These are phyloP conservation scores for Eristalinus sepulchralis DNA, from an alignment of 2,888 invertebrate genomes.

Conservation along the genomic window DNA sequence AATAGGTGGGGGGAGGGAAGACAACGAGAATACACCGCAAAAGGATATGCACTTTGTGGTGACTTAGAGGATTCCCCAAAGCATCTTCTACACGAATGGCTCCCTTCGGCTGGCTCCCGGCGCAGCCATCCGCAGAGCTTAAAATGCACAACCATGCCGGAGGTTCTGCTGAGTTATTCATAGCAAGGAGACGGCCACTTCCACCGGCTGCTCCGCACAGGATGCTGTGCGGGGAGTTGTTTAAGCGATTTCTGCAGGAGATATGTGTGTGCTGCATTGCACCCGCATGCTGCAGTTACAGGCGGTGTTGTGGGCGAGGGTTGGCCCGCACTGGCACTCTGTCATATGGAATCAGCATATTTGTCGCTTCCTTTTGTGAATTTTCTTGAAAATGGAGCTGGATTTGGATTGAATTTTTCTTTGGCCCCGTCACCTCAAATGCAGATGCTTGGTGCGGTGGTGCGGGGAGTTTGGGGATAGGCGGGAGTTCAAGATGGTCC, in stretches of 20 bases:
- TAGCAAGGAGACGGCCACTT: slow-evolving; percentile 22
- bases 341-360: slow-evolving; percentile 64
- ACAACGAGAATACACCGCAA: neutral
- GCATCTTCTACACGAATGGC: slow-evolving; percentile 48
- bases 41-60: slow-evolving; percentile 45
- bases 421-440: neutral
- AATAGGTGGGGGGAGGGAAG: neutral
- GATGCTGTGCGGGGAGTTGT: slow-evolving; percentile 36
- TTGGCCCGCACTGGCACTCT: slow-evolving; percentile 41
- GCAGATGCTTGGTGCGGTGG: no score
- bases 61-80: slow-evolving; percentile 47
- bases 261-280: slow-evolving; percentile 65
- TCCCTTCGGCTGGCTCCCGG: slow-evolving; percentile 35
- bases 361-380: slow-evolving; percentile 62
- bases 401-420: slow-evolving; percentile 10
- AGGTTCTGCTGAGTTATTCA: slow-evolving; percentile 56
- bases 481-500: neutral
- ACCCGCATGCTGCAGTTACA: slow-evolving; percentile 66
- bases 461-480: neutral
- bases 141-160: slow-evolving; percentile 62
- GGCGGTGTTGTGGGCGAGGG: neutral
- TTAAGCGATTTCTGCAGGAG: slow-evolving; percentile 61
- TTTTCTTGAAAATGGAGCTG: slow-evolving; percentile 6
- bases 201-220: neutral
- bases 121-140: slow-evolving; percentile 54